Evolutionary conservation across 2,113 vertebrate genomes (phyloP).

Genomic region (Rhombomys opimus): DNA sequence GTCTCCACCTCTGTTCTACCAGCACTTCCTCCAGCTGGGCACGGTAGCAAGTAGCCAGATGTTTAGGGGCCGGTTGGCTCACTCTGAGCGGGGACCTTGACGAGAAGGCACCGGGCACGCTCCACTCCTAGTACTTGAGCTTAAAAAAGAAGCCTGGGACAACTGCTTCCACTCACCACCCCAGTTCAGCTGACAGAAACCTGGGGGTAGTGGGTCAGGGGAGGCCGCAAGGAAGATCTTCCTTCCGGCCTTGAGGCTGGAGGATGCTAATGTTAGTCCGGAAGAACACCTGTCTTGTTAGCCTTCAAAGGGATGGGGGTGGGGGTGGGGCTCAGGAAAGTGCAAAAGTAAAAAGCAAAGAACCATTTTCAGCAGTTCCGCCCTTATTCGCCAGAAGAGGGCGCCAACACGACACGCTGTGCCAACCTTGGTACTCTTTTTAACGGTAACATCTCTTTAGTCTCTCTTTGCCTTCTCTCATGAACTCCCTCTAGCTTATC

Average conservation of each 20-base stretch:
- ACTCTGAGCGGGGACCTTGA: neutral
- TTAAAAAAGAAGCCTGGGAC: neutral
- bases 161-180: neutral
- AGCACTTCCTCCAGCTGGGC: neutral
- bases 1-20: neutral
- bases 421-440: neutral
- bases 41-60: neutral
- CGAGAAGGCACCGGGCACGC: neutral
- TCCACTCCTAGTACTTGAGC: neutral
- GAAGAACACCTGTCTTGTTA: slow-evolving; percentile 11
- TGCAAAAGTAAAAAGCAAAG: neutral
- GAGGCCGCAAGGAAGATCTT: neutral
- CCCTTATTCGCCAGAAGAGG: slow-evolving; percentile 68
- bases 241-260: neutral
- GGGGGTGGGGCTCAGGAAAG: neutral
- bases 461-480: neutral
- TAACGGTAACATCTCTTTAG: neutral
- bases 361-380: neutral
- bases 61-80: neutral
- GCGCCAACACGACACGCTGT: neutral
- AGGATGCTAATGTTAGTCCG: neutral
- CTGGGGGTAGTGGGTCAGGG: neutral
- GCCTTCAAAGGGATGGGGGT: slow-evolving; percentile 18
- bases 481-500: neutral
- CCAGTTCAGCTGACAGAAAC: slow-evolving; percentile 52